These are phyloP conservation scores for Xanthorhoe spadicearia DNA, from an alignment of 2,888 invertebrate genomes.

Conservation along the genomic window DNA sequence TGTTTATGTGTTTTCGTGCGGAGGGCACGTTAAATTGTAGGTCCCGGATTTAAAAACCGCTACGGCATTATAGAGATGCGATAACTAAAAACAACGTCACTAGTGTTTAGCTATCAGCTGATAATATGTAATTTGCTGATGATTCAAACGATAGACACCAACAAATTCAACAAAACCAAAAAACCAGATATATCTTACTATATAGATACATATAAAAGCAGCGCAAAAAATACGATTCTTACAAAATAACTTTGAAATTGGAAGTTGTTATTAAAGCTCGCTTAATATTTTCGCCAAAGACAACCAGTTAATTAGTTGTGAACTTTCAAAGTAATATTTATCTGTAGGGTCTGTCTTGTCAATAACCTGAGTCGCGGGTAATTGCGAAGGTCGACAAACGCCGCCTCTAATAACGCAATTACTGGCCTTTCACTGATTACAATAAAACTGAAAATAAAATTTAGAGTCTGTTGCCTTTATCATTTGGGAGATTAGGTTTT, in stretches of 20 bases:
- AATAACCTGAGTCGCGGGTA: constrained; percentile 27
- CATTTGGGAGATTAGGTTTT: constrained; percentile 21
- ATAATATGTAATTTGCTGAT: too few species aligned
- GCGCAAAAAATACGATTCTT: background rate
- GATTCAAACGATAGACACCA: too few species aligned
- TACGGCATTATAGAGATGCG: too few species aligned
- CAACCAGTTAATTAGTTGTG: constrained; percentile 39
- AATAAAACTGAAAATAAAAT: constrained; percentile 35
- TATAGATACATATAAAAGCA: background rate
- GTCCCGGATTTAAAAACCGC: too few species aligned
- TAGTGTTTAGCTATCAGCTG: too few species aligned
- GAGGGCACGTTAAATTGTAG: too few species aligned
- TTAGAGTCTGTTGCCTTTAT: constrained; percentile 28
- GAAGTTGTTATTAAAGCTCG: constrained; percentile 21
- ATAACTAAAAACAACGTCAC: too few species aligned
- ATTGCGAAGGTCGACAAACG: constrained; percentile 40
- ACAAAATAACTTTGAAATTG: constrained; percentile 21
- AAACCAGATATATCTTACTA: too few species aligned
- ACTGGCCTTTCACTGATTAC: constrained; percentile 31
- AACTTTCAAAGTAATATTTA: constrained; percentile 39
- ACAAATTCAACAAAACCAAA: too few species aligned
- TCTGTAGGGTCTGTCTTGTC: constrained; percentile 29
- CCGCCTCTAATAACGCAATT: constrained; percentile 36
- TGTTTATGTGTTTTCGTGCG: too few species aligned
- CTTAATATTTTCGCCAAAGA: constrained; percentile 33